A percentile compares a stretch with the other conserved stretches of the same genome.
Evolutionary conservation across 2,113 vertebrate species (phyloP).

Genomic region (Puntigrus tetrazona): DNA sequence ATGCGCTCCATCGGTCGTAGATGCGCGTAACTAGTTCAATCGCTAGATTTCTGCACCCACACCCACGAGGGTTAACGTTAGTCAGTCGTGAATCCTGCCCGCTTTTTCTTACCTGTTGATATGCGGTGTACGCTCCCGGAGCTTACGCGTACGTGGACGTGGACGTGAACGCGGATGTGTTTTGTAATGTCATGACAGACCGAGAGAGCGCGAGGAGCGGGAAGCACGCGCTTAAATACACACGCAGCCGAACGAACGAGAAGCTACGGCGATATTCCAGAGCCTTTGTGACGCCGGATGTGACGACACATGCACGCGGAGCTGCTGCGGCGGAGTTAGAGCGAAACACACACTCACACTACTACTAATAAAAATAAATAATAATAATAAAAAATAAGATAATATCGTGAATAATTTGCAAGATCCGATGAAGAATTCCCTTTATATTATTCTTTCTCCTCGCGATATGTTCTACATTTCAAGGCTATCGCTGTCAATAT

Average conservation of each 20-base stretch:
- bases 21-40: not conserved
- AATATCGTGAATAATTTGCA: not conserved
- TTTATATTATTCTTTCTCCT: not conserved
- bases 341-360: not conserved
- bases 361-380: not conserved
- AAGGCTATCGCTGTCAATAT: not conserved
- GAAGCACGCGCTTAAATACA: conserved; percentile 13
- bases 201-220: not conserved
- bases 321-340: not conserved
- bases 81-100: not conserved
- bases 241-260: conserved; percentile 7
- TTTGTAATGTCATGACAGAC: not conserved
- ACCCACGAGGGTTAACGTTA: not conserved
- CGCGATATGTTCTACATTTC: not conserved
- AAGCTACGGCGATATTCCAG: conserved; percentile 30
- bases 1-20: not conserved
- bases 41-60: not conserved
- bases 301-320: not conserved
- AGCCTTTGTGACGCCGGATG: not conserved
- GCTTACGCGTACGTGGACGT: not conserved
- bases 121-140: not conserved
- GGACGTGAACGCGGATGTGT: not conserved
- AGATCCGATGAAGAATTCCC: not conserved
- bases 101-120: conserved; percentile 18
- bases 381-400: no score